phyloP scores from a whole-genome alignment of 1,140 invertebrate genomes.

The Neuroterus valhalla region DNA sequence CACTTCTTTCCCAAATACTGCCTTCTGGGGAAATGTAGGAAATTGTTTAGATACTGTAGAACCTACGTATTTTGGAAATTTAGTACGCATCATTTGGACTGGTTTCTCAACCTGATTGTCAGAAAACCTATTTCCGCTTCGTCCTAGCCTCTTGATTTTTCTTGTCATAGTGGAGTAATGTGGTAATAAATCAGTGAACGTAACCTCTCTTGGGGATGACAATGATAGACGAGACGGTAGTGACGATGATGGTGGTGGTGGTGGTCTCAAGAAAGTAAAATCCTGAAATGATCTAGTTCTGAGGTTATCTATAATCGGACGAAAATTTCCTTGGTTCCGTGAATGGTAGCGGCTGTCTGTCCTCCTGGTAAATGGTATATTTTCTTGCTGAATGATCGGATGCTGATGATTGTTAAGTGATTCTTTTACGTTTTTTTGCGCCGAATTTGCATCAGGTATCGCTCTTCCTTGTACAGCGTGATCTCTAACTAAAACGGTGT shows the following conservation, averaged over 20 bases:
- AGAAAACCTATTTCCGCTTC: slow-evolving; percentile 35
- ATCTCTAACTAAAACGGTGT: slow-evolving; percentile 38
- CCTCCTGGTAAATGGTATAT: too few species aligned
- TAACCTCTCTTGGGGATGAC: neutral
- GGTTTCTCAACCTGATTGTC: neutral
- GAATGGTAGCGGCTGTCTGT: too few species aligned
- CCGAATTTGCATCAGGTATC: neutral
- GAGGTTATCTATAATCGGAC: slow-evolving; percentile 28
- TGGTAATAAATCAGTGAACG: too few species aligned
- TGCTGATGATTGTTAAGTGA: too few species aligned
- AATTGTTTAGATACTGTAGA: neutral
- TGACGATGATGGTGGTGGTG: neutral
- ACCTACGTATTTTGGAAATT: neutral
- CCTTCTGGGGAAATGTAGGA: neutral
- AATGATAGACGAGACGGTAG: neutral
- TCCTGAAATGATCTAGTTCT: slow-evolving; percentile 34
- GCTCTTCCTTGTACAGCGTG: neutral
- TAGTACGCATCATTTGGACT: neutral
- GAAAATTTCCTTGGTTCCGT: slow-evolving; percentile 7
- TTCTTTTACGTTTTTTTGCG: slow-evolving; percentile 22
- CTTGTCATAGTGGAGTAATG: too few species aligned
- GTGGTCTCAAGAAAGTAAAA: slow-evolving; percentile 43
- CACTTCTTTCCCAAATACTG: neutral
- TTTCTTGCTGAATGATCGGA: too few species aligned
- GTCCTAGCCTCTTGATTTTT: too few species aligned